Conservation (phyloP, 2,888 invertebrate species). For the Salticus scenicus region DNA sequence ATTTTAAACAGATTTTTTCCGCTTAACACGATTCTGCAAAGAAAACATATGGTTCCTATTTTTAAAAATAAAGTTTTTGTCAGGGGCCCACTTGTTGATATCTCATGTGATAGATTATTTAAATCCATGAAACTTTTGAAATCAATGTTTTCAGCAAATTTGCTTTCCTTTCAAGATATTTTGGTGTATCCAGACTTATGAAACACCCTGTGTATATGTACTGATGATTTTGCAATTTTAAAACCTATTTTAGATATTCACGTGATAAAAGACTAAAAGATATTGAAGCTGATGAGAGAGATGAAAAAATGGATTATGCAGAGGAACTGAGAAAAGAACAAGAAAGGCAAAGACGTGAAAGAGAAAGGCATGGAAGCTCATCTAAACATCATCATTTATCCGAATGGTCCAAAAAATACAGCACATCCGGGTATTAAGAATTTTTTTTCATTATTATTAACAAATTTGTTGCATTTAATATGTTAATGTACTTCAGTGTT, state of each 20-base stretch:
- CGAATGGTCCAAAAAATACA: conserved; percentile 39
- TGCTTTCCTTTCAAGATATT: too few relatives aligned
- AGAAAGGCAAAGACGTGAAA: conserved; percentile 59
- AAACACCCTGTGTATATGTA: too few relatives aligned
- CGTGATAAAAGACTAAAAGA: conserved; percentile 19
- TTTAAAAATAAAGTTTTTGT: too few relatives aligned
- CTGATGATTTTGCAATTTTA: background rate
- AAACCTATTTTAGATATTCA: background rate
- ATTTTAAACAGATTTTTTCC: too few relatives aligned
- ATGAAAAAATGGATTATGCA: conserved; percentile 72
- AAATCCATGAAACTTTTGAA: too few relatives aligned
- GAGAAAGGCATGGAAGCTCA: conserved; percentile 30
- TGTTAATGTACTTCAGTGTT: too few relatives aligned
- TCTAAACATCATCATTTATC: conserved; percentile 38
- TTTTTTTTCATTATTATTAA: background rate
- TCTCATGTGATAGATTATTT: too few relatives aligned
- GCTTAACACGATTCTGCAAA: too few relatives aligned
- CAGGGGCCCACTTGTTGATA: too few relatives aligned
- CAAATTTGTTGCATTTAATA: background rate
- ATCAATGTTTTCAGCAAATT: too few relatives aligned
- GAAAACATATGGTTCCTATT: too few relatives aligned
- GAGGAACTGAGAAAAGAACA: conserved; percentile 64
- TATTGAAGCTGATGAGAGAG: conserved; percentile 71
- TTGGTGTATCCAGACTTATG: too few relatives aligned
- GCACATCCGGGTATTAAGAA: conserved; percentile 23